A percentile compares a stretch with the other conserved stretches of the same genome.
These are phyloP conservation scores for Sebastiscus tertius DNA, from an alignment of 2,797 vertebrate species.

Conservation along the genomic window DNA sequence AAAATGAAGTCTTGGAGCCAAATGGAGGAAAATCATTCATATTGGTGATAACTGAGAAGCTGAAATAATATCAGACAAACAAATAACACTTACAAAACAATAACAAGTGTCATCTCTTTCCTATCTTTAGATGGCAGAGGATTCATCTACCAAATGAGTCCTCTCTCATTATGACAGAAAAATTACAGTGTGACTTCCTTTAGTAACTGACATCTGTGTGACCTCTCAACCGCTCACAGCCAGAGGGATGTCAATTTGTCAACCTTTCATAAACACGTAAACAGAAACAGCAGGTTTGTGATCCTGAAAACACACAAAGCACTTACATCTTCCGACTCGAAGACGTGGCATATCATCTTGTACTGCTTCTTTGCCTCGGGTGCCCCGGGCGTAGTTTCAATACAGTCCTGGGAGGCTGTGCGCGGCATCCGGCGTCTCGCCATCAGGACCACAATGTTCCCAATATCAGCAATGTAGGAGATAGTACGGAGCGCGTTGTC, in stretches of 20 bases:
- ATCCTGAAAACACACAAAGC: neutral
- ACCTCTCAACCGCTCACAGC: neutral
- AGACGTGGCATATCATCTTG: slow-evolving; percentile 99
- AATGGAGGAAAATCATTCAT: neutral
- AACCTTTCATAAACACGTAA: neutral
- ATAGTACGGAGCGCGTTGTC: slow-evolving; percentile 97
- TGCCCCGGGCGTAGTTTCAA: slow-evolving; percentile 95
- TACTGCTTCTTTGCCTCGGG: slow-evolving; percentile 98
- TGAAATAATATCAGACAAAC: neutral
- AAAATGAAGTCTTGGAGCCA: neutral
- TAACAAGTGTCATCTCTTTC: neutral
- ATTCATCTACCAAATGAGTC: slow-evolving; percentile 4
- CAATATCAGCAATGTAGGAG: slow-evolving; percentile 98
- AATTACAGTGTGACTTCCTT: neutral
- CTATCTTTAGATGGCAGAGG: neutral
- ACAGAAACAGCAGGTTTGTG: neutral
- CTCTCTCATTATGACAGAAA: slow-evolving; percentile 4
- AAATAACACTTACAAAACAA: neutral
- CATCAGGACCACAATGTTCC: slow-evolving; percentile 98
- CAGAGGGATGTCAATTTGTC: neutral
- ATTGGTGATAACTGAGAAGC: neutral
- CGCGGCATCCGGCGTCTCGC: slow-evolving; percentile 95
- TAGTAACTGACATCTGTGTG: neutral
- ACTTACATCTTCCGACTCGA: slow-evolving; percentile 98
- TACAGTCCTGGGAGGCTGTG: slow-evolving; percentile 96